phyloP scores from a whole-genome alignment of 2,113 vertebrate genomes.

The Speoplatyrhinus poulsoni region DNA sequence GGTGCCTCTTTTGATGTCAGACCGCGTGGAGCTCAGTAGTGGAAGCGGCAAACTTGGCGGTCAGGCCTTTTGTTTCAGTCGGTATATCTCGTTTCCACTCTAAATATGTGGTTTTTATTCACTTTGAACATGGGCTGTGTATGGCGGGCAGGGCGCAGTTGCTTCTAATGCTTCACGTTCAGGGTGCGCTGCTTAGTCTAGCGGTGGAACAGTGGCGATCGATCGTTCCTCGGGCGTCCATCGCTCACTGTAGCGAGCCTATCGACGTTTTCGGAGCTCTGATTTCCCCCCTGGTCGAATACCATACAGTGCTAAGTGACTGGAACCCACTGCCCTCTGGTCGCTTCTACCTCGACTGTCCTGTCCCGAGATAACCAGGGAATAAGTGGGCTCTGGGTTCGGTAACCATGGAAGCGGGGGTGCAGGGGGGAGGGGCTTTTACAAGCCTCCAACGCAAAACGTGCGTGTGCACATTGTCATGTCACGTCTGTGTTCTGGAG shows the following conservation, averaged over 20 bases:
- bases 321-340: conserved; percentile 13
- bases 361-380: conserved; percentile 16
- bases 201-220: conserved; percentile 47
- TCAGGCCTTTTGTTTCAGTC: too few species aligned
- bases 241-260: conserved; percentile 67
- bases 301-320: conserved; percentile 44
- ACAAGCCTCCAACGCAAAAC: conserved; percentile 24
- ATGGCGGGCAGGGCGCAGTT: neutral
- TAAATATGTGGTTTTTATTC: too few species aligned
- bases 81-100: too few species aligned
- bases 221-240: conserved; percentile 42
- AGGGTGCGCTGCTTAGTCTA: neutral
- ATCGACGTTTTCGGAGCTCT: conserved; percentile 60
- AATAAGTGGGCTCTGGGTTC: neutral
- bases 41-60: too few species aligned
- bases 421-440: too few species aligned
- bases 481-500: conserved; percentile 1
- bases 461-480: neutral
- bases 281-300: conserved; percentile 58
- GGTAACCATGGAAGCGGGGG: neutral
- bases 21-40: too few species aligned
- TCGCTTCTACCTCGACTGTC: neutral
- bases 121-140: neutral
- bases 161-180: neutral
- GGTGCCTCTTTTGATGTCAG: too few species aligned